Evolutionary conservation across 2,797 vertebrate genomes (phyloP), one percentile per base, ranked within the genome.

Genomic region (Ciconia nigra): DNA sequence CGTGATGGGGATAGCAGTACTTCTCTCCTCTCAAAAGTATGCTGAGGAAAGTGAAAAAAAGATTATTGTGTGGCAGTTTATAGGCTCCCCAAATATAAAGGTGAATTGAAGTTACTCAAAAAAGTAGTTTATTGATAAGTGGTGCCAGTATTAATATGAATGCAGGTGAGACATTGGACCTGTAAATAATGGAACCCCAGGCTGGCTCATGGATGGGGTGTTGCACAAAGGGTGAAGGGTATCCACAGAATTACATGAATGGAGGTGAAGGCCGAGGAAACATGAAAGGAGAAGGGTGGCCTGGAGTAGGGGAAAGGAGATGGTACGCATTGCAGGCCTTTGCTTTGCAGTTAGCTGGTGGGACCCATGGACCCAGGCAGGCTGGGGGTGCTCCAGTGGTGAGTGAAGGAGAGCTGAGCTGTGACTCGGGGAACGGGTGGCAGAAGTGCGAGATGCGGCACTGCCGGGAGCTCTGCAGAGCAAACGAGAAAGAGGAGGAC

Each of bases 351-450:
- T 20, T 55, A 19, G 22, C 39, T 82, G 31, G 35, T 37, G 54
- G 18, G 31, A 14, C 33, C n/a, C 5, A 0, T 24, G 37, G 57
- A 16, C 46, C 37, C 26, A 13, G 6, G 62, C 31, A 11, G 3
- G 9, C 55, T 91, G 42, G 1, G n/a, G 26, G 35, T 33, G 22
- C 54, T 37, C 41, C 11, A 0, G 5, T 5, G 22, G 74, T 0
- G 0, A 57, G 73, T 0, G 0, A 35, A 62, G 52, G 39, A 44
- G 39, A 39, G 7, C 67, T 59, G 76, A 71, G 57, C 62, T 67
- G 52, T 15, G 16, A 0, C 37, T 15, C 0, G 17, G 31, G 39
- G 19, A 58, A 5, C 0, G 2, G 26, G 59, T 1, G 0, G 26
- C 9, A 7, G n/a, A 24, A 67, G 11, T 1, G 1, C 2, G 17